Evolutionary conservation across 1,140 invertebrate species (phyloP), one percentile per base, ranked within the genome.

Genomic region (Hyles vespertilio): DNA sequence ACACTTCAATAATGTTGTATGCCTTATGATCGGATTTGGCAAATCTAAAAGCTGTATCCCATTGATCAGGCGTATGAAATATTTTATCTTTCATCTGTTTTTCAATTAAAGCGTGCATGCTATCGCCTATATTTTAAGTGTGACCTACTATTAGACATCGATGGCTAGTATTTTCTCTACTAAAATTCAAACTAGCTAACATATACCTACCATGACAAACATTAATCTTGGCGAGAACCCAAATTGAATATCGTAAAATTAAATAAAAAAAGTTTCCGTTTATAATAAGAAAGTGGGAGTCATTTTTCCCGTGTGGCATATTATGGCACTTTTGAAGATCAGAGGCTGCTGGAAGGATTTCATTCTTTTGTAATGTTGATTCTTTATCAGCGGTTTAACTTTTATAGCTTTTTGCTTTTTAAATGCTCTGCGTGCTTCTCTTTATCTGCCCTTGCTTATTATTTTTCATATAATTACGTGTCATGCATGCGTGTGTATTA

Each of bases 241-340:
- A 22, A 22, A 22, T 22, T 2, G 22, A 22, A 22, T 22, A 22
- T 22, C 2, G 22, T 22, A 22, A 22, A 22, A 22, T 22, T 22
- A 22, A 70, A 78, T 22, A 77, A 54, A 46, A 65, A 47, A 6
- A 79, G 59, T 61, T 65, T 67, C 40, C 69, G 40, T 59, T 72
- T 77, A 61, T 81, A 81, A 54, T 79, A 82, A 58, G n/a, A 79
- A 76, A n/a, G 58, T 52, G 22, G 22, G 22, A 22, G 32, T 68
- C n/a, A 47, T 1, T 44, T 7, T 59, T 51, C 5, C 56, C 56
- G 45, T 58, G 56, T 2, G 56, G 56, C 5, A 34, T 3, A 48
- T 48, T 57, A 34, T 49, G 44, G n/a, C 40, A 46, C n/a, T 59
- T 59, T 47, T 59, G 57, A 22, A 59, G 32, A 59, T 52, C 57